phyloP scores from a whole-genome alignment of 2,888 invertebrate species.

The Suillia variegata region DNA sequence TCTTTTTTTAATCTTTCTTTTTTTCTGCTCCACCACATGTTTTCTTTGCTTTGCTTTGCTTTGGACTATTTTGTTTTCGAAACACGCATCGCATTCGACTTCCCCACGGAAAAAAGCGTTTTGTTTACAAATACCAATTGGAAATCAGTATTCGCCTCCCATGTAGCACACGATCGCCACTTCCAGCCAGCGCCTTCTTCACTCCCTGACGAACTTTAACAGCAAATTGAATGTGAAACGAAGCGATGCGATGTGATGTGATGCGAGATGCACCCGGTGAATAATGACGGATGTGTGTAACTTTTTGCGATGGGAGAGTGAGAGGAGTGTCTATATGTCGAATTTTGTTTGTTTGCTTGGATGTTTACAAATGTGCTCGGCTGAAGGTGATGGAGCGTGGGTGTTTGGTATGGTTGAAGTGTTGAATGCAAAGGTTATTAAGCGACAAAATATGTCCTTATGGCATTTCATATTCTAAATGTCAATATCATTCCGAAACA shows the following conservation, averaged over 20 bases:
- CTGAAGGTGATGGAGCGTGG: not conserved
- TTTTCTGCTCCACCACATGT: not conserved
- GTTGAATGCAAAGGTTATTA: not conserved
- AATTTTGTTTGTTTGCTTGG: no score
- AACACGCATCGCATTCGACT: not conserved
- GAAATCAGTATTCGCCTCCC: not conserved
- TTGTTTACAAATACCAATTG: not conserved
- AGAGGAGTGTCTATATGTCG: not conserved
- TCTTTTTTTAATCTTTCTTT: not conserved
- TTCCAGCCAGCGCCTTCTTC: not conserved
- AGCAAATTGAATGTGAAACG: constrained; percentile 18
- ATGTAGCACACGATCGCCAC: not conserved
- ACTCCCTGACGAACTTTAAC: constrained; percentile 11
- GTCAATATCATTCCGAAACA: not conserved
- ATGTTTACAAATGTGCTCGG: not conserved
- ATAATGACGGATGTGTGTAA: not conserved
- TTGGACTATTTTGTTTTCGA: constrained; percentile 10
- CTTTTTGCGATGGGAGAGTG: not conserved
- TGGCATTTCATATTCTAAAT: not conserved
- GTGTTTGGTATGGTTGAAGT: not conserved
- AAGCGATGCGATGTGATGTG: not conserved
- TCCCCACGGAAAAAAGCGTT: not conserved
- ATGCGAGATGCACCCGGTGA: not conserved
- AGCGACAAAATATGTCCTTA: not conserved
- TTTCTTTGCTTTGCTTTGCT: not conserved